Percentiles rank a stretch among this genome's conserved stretches.
phyloP scores from a whole-genome alignment of 2,888 invertebrate genomes.

The Operophtera brumata region DNA sequence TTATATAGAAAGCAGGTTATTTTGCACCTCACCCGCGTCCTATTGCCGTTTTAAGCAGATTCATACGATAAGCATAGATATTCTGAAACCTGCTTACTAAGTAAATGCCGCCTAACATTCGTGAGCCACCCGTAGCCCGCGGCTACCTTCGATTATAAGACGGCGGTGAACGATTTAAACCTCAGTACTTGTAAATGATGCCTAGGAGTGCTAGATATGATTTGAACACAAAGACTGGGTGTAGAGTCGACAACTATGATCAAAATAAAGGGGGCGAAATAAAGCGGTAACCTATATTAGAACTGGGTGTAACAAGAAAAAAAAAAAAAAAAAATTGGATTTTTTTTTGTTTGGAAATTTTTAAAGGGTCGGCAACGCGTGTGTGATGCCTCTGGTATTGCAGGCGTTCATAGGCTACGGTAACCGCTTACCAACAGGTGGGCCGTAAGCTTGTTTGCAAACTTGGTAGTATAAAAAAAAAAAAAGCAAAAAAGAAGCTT shows the following conservation, averaged over 20 bases:
- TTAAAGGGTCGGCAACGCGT: too few species aligned
- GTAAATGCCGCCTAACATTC: constrained; percentile 44
- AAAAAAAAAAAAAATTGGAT: too few species aligned
- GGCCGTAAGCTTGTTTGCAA: too few species aligned
- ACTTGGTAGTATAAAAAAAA: too few species aligned
- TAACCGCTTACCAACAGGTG: too few species aligned
- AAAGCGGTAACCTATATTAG: neutral
- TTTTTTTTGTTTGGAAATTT: too few species aligned
- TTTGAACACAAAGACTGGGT: constrained; percentile 22
- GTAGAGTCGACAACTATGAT: neutral
- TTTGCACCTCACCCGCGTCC: neutral
- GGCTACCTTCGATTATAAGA: constrained; percentile 61
- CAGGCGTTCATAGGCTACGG: too few species aligned
- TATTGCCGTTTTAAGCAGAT: neutral
- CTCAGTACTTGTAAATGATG: constrained; percentile 35
- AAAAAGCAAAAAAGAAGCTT: too few species aligned
- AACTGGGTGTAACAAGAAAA: too few species aligned
- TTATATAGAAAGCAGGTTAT: constrained; percentile 7
- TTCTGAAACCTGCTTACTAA: neutral
- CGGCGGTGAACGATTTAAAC: constrained; percentile 53
- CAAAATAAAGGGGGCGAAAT: neutral
- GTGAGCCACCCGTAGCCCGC: constrained; percentile 51
- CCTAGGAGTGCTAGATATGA: constrained; percentile 17
- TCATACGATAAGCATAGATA: neutral
- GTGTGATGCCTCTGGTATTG: too few species aligned